phyloP scores from a whole-genome alignment of 2,797 vertebrate species.

The Syndactyla subalaris region DNA sequence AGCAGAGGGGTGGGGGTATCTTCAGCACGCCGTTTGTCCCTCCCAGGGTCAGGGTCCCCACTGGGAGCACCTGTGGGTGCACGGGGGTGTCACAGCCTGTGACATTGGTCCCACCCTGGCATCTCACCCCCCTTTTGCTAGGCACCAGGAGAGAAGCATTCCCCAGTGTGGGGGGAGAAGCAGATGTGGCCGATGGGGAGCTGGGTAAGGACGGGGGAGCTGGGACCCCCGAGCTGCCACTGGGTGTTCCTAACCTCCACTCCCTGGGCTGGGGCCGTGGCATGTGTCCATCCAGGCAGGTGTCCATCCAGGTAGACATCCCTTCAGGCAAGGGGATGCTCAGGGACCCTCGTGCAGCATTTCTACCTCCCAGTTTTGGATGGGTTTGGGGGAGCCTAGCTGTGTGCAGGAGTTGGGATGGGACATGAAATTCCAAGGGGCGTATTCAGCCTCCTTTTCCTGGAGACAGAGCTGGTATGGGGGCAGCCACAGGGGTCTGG shows the following conservation, averaged over 20 bases:
- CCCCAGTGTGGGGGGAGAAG: accelerated
- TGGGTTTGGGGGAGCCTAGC: neutral
- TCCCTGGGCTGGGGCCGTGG: accelerated
- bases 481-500: accelerated
- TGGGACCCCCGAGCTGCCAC: accelerated
- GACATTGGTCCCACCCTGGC: neutral
- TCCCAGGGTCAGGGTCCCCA: accelerated
- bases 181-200: neutral
- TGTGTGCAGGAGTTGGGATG: neutral
- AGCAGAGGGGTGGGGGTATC: neutral
- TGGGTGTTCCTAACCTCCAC: neutral
- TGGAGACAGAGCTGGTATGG: accelerated
- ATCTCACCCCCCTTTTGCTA: neutral
- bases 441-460: accelerated
- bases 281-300: accelerated
- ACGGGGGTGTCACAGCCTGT: neutral
- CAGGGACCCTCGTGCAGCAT: accelerated
- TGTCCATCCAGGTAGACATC: neutral
- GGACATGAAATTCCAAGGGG: neutral
- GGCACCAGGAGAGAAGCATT: neutral
- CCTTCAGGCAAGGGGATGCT: too few species aligned
- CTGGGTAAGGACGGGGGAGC: conserved; percentile 32
- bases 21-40: neutral
- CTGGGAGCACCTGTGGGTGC: neutral
- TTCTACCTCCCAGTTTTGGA: accelerated